These are phyloP conservation scores for Eupsilia transversa DNA, from an alignment of 2,888 invertebrate genomes.

Conservation along the genomic window DNA sequence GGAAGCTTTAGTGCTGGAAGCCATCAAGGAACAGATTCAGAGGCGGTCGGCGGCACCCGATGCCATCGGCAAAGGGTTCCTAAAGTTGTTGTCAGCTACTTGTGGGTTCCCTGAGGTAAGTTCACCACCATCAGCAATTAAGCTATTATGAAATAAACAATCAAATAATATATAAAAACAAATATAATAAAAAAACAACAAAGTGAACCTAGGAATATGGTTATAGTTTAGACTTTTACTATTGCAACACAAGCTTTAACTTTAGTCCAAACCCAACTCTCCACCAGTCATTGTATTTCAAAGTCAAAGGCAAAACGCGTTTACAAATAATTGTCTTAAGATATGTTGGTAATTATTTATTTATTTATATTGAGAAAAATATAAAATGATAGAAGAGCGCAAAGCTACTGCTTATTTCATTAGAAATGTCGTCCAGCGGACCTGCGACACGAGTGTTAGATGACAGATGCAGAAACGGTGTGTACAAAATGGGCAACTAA, in stretches of 20 bases:
- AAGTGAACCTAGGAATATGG: background rate
- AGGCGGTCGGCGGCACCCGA: conserved; percentile 95
- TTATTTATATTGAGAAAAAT: too few relatives aligned
- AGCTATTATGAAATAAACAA: too few relatives aligned
- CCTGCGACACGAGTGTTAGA: too few relatives aligned
- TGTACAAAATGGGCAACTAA: background rate
- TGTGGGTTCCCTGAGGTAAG: conserved; percentile 95
- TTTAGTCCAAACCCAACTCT: background rate
- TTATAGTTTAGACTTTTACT: background rate
- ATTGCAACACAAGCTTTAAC: background rate
- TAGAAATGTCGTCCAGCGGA: too few relatives aligned
- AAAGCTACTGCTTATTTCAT: too few relatives aligned
- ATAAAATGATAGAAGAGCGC: too few relatives aligned
- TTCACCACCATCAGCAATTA: background rate
- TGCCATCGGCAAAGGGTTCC: conserved; percentile 96
- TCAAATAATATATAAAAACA: too few relatives aligned
- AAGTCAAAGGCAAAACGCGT: too few relatives aligned
- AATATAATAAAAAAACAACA: too few relatives aligned
- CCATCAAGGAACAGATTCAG: conserved; percentile 96
- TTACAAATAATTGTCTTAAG: background rate
- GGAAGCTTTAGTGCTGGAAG: conserved; percentile 95
- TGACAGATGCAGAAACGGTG: too few relatives aligned
- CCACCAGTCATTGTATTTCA: background rate
- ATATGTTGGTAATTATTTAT: background rate
- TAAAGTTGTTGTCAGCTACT: conserved; percentile 95